phyloP scores from a whole-genome alignment of 2,113 vertebrate genomes.

The Himantopus leucocephalus region DNA sequence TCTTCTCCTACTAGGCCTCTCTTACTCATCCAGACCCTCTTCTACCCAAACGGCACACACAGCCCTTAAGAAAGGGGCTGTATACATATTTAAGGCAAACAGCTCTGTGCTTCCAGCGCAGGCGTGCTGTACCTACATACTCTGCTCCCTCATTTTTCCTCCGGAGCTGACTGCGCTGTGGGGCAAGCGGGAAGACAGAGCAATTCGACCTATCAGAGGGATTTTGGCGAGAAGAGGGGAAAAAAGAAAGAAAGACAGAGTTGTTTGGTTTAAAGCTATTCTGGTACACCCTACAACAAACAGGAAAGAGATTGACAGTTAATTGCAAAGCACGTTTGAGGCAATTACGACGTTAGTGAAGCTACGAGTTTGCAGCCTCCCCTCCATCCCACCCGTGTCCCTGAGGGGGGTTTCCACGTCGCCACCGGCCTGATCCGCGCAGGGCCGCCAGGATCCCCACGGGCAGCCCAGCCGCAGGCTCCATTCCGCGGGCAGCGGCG shows the following conservation, averaged over 20 bases:
- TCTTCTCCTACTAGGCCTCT: not conserved
- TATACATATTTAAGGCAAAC: accelerated
- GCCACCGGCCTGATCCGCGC: not conserved
- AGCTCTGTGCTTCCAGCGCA: not conserved
- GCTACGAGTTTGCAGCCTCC: not conserved
- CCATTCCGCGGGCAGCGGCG: not conserved
- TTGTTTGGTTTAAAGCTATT: not conserved
- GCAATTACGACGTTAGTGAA: not conserved
- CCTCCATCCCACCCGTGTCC: not conserved
- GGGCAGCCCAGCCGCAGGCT: not conserved
- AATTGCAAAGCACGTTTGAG: not conserved
- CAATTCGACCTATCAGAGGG: accelerated
- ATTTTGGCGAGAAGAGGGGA: not conserved
- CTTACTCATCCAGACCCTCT: not conserved
- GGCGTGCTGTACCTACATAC: not conserved
- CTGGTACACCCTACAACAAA: not conserved
- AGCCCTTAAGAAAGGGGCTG: not conserved
- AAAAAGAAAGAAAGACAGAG: too few species aligned
- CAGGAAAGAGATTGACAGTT: not conserved
- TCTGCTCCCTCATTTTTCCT: not conserved
- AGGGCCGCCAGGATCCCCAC: too few species aligned
- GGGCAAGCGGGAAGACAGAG: not conserved
- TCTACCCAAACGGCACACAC: accelerated
- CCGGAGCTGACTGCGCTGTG: not conserved
- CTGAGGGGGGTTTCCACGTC: not conserved